Percentiles rank a stretch among this genome's conserved stretches.
Conservation (phyloP, 2,888 invertebrate genomes). For the Chymomyza procnemis region DNA sequence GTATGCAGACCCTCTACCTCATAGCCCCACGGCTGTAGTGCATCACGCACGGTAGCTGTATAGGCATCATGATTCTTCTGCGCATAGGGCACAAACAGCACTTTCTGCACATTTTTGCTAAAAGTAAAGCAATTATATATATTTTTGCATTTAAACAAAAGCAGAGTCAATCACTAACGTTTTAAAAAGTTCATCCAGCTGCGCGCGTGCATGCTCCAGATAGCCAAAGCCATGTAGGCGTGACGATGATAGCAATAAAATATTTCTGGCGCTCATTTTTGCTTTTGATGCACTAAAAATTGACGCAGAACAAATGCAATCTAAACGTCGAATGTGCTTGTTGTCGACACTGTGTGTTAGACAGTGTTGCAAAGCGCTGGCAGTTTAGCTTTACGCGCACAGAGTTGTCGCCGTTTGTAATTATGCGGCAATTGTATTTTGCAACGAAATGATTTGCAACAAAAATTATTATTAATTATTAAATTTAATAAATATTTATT, state of each 20-base stretch:
- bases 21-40: slow-evolving; percentile 83
- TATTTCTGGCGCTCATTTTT: slow-evolving; percentile 44
- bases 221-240: slow-evolving; percentile 83
- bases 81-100: slow-evolving; percentile 89
- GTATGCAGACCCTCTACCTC: slow-evolving; percentile 84
- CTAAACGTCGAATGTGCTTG: background rate
- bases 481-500: too few relatives aligned
- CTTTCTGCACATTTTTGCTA: slow-evolving; percentile 83
- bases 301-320: background rate
- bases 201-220: slow-evolving; percentile 84
- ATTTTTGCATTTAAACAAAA: too few relatives aligned
- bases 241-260: slow-evolving; percentile 85
- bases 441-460: too few relatives aligned
- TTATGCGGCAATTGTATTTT: too few relatives aligned
- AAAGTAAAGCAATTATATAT: too few relatives aligned
- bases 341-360: too few relatives aligned
- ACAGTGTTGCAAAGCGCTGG: background rate
- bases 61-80: slow-evolving; percentile 84
- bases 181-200: slow-evolving; percentile 82
- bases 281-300: background rate
- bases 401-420: too few relatives aligned
- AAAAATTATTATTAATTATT: too few relatives aligned
- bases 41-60: slow-evolving; percentile 81
- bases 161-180: slow-evolving; percentile 81
- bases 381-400: too few relatives aligned